phyloP scores from a whole-genome alignment of 2,113 vertebrate species.

The Fulica atra region DNA sequence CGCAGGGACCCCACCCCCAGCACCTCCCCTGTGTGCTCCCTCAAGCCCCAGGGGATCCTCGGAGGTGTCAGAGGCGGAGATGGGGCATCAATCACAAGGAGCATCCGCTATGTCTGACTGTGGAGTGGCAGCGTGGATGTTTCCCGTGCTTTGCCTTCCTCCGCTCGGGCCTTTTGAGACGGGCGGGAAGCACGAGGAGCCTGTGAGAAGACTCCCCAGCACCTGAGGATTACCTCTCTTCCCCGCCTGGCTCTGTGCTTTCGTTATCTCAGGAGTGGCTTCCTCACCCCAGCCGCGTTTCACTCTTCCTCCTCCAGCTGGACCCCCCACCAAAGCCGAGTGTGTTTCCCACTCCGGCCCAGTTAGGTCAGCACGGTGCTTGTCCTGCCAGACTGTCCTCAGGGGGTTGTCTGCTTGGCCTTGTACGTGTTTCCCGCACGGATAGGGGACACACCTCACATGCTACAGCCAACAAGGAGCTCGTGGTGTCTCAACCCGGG shows the following conservation, averaged over 20 bases:
- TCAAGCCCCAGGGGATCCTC: rapidly evolving
- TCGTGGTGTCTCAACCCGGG: rapidly evolving
- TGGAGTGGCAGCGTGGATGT: rapidly evolving
- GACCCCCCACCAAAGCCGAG: not conserved
- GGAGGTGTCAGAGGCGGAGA: not conserved
- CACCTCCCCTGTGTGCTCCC: not conserved
- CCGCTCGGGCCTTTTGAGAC: not conserved
- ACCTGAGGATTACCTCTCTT: not conserved
- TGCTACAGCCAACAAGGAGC: not conserved
- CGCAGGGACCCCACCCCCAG: not conserved
- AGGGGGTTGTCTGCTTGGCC: not conserved
- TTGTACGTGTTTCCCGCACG: not conserved
- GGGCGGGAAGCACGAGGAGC: not conserved
- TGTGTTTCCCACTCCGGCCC: rapidly evolving
- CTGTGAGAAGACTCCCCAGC: not conserved
- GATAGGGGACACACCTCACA: not conserved
- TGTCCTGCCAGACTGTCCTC: not conserved
- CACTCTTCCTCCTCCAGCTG: not conserved
- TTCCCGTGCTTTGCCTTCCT: not conserved
- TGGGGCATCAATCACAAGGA: rapidly evolving
- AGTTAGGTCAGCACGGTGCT: not conserved
- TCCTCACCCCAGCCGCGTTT: not conserved
- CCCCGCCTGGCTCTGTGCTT: not conserved
- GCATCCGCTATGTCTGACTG: rapidly evolving
- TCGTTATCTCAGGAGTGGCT: not conserved